A percentile compares a stretch with the other conserved stretches of the same genome.
Evolutionary conservation across 2,797 vertebrate genomes (phyloP).

Genomic region (Xiphorhynchus erythropygius): DNA sequence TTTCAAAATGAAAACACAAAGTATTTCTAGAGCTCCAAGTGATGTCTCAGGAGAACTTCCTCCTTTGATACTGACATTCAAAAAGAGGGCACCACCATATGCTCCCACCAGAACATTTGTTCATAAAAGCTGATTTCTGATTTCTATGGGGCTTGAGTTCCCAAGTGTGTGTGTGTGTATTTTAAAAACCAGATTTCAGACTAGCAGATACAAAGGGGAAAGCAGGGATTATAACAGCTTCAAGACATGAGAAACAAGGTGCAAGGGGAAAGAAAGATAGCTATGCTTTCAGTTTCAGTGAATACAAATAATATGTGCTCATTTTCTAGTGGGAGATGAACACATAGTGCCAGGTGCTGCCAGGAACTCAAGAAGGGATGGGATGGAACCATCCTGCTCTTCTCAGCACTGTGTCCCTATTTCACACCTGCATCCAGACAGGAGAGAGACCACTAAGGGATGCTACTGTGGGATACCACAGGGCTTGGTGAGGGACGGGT

Average conservation of each 20-base stretch:
- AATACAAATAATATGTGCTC: not conserved
- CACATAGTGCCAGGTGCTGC: fast-evolving
- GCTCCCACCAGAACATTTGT: not conserved
- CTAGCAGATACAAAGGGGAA: not conserved
- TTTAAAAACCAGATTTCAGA: not conserved
- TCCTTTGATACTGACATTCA: not conserved
- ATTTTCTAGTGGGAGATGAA: not conserved
- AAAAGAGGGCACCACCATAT: not conserved
- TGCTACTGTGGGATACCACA: fast-evolving
- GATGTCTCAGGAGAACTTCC: not conserved
- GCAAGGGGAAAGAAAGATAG: not conserved
- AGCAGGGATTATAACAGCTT: not conserved
- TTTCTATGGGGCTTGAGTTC: not conserved
- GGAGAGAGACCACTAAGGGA: not conserved
- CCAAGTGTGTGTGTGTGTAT: not conserved
- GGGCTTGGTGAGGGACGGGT: not conserved
- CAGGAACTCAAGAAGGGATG: not conserved
- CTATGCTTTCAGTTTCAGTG: not conserved
- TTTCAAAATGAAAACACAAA: not conserved
- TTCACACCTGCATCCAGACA: not conserved
- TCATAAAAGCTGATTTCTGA: not conserved
- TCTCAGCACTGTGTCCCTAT: not conserved
- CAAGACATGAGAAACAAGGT: not conserved
- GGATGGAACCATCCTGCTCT: not conserved
- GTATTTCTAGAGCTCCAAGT: not conserved